Base-by-base conservation (phyloP, 2,113 vertebrate species). In the Dendrocopos noguchii region DNA sequence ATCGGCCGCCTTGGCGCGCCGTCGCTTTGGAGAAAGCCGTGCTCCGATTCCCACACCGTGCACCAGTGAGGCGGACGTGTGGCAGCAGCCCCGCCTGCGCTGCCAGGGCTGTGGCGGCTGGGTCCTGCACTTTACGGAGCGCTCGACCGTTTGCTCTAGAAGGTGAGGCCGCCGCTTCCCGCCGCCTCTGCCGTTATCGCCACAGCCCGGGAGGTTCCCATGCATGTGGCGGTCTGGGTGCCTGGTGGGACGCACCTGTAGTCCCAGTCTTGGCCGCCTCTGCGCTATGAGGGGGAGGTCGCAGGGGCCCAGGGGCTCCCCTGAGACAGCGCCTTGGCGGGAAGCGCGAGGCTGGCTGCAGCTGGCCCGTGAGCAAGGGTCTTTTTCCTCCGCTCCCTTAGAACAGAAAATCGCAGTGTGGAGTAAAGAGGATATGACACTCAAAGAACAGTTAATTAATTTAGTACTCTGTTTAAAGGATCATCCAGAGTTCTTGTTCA, bases 341-440 rank as follows among this genome's bases (percentile, higher is more conserved):
- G 42, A 44, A 15, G 15, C 15, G 15, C 12, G 42, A 15, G 42
- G 14, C 42, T 44, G 42, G 42, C 42, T 15, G 42, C 42, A 44
- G 15, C 15, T 44, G 42, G 42, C 42, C 42, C 42, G 5, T 2
- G 21, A 13, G 25, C 10, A 15, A 1, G 3, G 1, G 5, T 5
- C 15, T 44, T 46, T 16, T 5, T 19, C 6, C 25, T 28, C 21
- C 21, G 27, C 7, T 31, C 20, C 27, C 63, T 20, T 7, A 2
- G 5, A 52, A 33, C 11, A 12, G 16, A 4, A 24, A 8, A 33
- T 39, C 0, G 28, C 27, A 2, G 15, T 0, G 4, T 2, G 8
- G 11, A 31, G 11, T 21, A 28, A 31, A 31, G 1, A 19, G 27
- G 9, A 21, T 33, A 9, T 0, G 8, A 12, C 39, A 2, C 46